These are phyloP conservation scores for Apolygus lucorum DNA, from an alignment of 1,140 invertebrate species.

Conservation along the genomic window DNA sequence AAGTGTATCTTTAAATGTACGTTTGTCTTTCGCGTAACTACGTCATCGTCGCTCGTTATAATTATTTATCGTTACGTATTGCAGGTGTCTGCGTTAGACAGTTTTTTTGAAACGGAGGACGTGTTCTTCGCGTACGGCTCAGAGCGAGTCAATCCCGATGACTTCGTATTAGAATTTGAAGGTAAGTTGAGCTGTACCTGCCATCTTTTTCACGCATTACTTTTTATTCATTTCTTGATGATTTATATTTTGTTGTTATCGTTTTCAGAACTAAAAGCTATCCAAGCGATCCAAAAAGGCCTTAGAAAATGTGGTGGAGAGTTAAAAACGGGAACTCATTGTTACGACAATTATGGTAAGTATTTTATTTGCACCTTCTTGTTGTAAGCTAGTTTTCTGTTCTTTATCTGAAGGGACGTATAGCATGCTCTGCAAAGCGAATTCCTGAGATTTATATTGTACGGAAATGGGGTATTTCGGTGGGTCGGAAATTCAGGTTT, in stretches of 20 bases:
- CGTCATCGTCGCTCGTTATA: no score
- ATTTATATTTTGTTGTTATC: slow-evolving; percentile 26
- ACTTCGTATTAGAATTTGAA: slow-evolving; percentile 87
- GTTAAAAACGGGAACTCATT: slow-evolving; percentile 35
- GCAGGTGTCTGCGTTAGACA: slow-evolving; percentile 58
- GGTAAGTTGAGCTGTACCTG: slow-evolving; percentile 41
- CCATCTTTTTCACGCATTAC: neutral
- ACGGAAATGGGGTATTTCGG: no score
- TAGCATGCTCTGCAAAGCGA: no score
- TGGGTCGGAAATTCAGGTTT: no score
- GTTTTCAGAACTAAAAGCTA: slow-evolving; percentile 39
- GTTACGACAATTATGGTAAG: slow-evolving; percentile 35
- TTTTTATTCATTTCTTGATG: no score
- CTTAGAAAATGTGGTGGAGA: slow-evolving; percentile 33
- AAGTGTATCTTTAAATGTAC: no score
- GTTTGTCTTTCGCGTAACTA: no score
- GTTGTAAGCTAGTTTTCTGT: no score
- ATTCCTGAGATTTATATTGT: no score
- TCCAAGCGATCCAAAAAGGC: slow-evolving; percentile 38
- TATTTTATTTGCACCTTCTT: neutral
- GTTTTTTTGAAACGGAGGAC: slow-evolving; percentile 79
- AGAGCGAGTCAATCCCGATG: slow-evolving; percentile 71
- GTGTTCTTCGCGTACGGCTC: slow-evolving; percentile 90
- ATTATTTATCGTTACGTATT: no score
- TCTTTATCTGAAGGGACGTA: no score